phyloP scores from a whole-genome alignment of 1,140 invertebrate genomes.

The Penaeus japonicus region DNA sequence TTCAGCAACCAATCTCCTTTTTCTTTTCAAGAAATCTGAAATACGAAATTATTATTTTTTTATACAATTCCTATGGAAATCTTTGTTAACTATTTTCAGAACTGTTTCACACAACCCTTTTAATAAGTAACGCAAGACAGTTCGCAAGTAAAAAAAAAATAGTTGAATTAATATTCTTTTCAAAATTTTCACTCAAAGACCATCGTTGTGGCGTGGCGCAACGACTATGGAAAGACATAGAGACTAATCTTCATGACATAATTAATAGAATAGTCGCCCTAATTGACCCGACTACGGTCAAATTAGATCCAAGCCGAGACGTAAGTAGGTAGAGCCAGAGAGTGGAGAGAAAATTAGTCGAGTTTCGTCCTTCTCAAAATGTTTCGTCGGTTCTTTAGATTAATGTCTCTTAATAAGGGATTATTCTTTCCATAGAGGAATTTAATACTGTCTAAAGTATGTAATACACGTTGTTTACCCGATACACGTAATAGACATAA shows the following conservation, averaged over 20 bases:
- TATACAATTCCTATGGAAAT: too few species aligned
- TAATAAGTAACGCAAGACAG: too few species aligned
- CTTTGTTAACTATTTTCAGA: too few species aligned
- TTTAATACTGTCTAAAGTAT: too few species aligned
- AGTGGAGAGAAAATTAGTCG: background rate
- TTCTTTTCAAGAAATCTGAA: too few species aligned
- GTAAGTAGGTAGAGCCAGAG: background rate
- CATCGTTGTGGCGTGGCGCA: background rate
- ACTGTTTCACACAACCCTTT: too few species aligned
- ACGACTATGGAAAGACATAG: background rate
- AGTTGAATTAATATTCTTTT: background rate
- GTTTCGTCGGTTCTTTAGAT: background rate
- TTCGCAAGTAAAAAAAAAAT: background rate
- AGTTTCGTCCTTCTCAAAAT: slow-evolving; percentile 3
- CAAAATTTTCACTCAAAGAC: background rate
- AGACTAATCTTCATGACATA: slow-evolving; percentile 33
- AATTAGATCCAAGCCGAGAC: slow-evolving; percentile 38
- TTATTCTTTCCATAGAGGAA: too few species aligned
- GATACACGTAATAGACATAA: too few species aligned
- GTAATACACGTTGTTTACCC: too few species aligned
- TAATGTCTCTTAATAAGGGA: too few species aligned
- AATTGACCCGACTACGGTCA: slow-evolving; percentile 44
- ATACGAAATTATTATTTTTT: too few species aligned
- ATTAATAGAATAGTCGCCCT: slow-evolving; percentile 41
- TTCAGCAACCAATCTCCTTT: too few species aligned